Evolutionary conservation across 2,113 vertebrate genomes (phyloP).

Genomic region (Pollimyrus isidori): DNA sequence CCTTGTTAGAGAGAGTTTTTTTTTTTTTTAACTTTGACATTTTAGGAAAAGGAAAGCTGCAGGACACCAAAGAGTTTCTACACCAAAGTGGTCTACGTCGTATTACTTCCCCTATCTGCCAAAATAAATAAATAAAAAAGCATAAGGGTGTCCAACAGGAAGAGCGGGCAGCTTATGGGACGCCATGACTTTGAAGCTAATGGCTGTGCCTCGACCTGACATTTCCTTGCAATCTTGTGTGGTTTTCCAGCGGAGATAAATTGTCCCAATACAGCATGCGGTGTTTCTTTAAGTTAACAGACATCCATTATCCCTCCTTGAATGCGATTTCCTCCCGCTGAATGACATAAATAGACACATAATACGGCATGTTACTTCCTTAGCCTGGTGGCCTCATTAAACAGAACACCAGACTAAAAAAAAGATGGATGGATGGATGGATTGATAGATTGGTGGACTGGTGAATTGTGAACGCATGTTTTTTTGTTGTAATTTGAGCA

Average conservation of each 20-base stretch:
- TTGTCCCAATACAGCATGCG: conserved; percentile 16
- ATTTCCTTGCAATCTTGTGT: conserved; percentile 23
- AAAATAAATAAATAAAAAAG: not conserved
- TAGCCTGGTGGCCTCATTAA: not conserved
- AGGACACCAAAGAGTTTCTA: conserved; percentile 12
- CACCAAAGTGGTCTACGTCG: conserved; percentile 24
- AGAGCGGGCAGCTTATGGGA: conserved; percentile 2
- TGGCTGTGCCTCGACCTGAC: conserved; percentile 22
- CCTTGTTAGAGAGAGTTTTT: not conserved
- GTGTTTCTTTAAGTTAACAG: conserved; percentile 27
- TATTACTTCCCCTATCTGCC: conserved; percentile 23
- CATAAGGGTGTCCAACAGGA: conserved; percentile 22
- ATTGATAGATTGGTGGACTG: not conserved
- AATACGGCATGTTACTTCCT: not conserved
- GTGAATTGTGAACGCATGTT: not conserved
- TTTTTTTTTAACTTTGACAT: conserved; percentile 2
- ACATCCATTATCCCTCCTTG: not conserved
- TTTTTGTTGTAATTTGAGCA: not conserved
- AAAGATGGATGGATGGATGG: not conserved
- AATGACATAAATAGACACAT: conserved; percentile 1
- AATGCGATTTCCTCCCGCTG: not conserved
- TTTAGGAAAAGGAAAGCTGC: not conserved
- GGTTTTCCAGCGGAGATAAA: conserved; percentile 27
- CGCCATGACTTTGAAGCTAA: conserved; percentile 8
- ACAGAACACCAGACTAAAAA: not conserved